Evolutionary conservation across 2,113 vertebrate species (phyloP).

Genomic region (Bagarius yarrelli): DNA sequence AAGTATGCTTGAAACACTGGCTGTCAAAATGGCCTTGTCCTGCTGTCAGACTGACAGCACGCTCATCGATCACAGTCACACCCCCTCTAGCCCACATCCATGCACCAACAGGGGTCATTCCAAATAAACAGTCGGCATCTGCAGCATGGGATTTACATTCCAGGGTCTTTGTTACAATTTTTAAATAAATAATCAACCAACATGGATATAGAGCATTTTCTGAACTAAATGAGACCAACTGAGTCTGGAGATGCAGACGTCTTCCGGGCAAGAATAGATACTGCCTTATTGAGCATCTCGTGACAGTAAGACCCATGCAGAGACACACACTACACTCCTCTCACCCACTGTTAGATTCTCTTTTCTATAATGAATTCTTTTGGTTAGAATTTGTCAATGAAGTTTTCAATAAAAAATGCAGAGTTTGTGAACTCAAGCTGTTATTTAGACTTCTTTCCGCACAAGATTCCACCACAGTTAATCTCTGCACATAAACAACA

Average conservation of each 20-base stretch:
- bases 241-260: conserved; percentile 53
- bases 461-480: conserved; percentile 39
- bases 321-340: conserved; percentile 15
- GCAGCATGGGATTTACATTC: conserved; percentile 64
- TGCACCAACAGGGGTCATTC: conserved; percentile 61
- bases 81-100: conserved; percentile 60
- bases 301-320: conserved; percentile 9
- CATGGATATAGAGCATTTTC: conserved; percentile 60
- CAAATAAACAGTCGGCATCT: conserved; percentile 63
- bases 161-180: conserved; percentile 71
- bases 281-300: background rate
- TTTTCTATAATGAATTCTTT: conserved; percentile 50
- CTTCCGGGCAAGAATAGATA: conserved; percentile 63
- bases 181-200: conserved; percentile 67
- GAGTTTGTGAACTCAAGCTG: conserved; percentile 42
- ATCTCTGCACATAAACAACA: conserved; percentile 46
- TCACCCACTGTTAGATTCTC: conserved; percentile 44
- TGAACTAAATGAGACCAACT: background rate
- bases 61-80: conserved; percentile 73
- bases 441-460: conserved; percentile 43
- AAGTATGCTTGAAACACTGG: conserved; percentile 61
- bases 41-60: conserved; percentile 60
- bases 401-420: conserved; percentile 53
- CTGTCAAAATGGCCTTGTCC: conserved; percentile 63
- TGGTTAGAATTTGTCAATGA: conserved; percentile 51